phyloP scores from a whole-genome alignment of 2,113 vertebrate genomes.

The Cryptoleucopteryx plumbea region DNA sequence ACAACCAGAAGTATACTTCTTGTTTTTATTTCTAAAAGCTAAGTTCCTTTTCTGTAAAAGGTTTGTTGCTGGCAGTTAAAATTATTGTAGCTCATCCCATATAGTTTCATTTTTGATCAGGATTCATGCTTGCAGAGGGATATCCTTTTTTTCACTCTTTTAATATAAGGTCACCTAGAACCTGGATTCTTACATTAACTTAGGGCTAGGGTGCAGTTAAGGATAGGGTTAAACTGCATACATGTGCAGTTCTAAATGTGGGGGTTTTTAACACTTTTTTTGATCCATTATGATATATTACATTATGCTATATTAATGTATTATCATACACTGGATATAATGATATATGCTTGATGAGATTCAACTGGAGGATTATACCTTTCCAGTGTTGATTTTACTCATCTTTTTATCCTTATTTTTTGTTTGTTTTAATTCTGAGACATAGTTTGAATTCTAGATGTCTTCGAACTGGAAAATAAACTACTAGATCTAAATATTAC shows the following conservation, averaged over 20 bases:
- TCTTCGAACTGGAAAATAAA: neutral
- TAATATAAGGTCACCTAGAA: neutral
- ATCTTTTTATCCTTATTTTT: neutral
- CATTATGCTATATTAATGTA: neutral
- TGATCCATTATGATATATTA: neutral
- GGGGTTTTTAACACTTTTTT: neutral
- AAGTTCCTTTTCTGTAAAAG: conserved; percentile 33
- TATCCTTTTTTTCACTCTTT: neutral
- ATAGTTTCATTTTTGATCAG: neutral
- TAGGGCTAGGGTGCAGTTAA: neutral
- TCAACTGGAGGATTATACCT: neutral
- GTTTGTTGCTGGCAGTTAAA: conserved; percentile 7
- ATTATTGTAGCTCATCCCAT: conserved; percentile 2
- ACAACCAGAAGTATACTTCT: neutral
- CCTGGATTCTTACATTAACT: neutral
- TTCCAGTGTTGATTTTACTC: neutral
- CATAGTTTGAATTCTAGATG: neutral
- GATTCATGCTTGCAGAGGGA: neutral
- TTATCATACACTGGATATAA: neutral
- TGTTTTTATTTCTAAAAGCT: conserved; percentile 18
- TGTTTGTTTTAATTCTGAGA: neutral
- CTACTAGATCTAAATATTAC: neutral
- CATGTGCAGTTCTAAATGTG: neutral
- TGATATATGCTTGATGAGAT: neutral
- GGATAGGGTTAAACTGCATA: neutral